Conservation (phyloP, 2,113 vertebrate species). For the Chiloscyllium plagiosum region DNA sequence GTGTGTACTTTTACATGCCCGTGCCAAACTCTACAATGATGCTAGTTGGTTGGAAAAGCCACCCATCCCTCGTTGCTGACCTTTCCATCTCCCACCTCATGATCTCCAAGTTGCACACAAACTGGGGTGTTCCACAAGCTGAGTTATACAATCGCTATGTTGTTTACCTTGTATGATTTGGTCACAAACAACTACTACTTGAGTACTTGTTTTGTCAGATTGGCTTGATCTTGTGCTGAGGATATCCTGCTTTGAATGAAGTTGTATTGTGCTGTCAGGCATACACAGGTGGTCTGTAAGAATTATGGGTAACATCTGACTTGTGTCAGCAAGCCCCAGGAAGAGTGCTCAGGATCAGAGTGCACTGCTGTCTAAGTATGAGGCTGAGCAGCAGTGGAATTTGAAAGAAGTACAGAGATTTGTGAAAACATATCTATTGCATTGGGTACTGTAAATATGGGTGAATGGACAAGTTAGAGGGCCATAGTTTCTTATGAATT, state of each 20-base stretch:
- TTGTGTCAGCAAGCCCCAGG: neutral
- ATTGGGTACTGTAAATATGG: too few species aligned
- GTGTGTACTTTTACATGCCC: too few species aligned
- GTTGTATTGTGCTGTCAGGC: too few species aligned
- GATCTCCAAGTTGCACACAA: neutral
- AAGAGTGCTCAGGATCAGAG: too few species aligned
- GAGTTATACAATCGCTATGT: neutral
- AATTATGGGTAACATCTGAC: neutral
- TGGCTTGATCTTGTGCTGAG: neutral
- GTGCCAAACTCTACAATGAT: too few species aligned
- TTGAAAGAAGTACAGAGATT: neutral
- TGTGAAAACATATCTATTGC: neutral
- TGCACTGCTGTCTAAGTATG: too few species aligned
- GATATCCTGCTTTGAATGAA: too few species aligned
- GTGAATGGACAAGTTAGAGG: too few species aligned
- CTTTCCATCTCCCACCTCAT: neutral
- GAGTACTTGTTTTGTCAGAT: neutral
- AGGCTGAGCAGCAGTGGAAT: neutral
- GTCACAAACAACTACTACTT: neutral
- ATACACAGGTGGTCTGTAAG: too few species aligned
- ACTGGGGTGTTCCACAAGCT: neutral
- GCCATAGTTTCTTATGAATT: too few species aligned
- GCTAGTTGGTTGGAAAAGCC: too few species aligned
- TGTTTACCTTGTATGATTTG: neutral
- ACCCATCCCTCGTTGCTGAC: too few species aligned